phyloP scores from a whole-genome alignment of 2,888 invertebrate species.

The Unio delphinus region DNA sequence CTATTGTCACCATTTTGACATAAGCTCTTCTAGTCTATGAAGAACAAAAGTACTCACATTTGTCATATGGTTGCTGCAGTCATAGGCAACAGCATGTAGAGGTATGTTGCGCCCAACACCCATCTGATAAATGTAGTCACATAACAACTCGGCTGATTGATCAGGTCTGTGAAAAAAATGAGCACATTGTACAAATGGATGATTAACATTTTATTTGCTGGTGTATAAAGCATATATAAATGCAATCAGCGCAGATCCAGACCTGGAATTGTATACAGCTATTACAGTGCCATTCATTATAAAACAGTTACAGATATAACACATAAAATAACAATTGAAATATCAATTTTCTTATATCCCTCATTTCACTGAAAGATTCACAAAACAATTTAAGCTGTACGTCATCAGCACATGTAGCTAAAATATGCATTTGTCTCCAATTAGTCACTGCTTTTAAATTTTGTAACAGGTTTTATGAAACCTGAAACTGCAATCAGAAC shows the following conservation, averaged over 20 bases:
- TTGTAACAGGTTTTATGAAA: too few relatives aligned
- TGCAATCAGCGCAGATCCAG: too few relatives aligned
- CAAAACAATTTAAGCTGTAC: too few relatives aligned
- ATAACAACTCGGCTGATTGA: conserved; percentile 66
- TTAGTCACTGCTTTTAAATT: too few relatives aligned
- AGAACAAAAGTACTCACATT: conserved; percentile 57
- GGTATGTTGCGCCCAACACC: conserved; percentile 61
- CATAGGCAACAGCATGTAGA: conserved; percentile 70
- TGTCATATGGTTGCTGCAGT: conserved; percentile 68
- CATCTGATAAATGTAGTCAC: conserved; percentile 68
- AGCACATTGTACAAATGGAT: neutral
- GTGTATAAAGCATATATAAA: too few relatives aligned
- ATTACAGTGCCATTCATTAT: neutral
- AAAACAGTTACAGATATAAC: conserved; percentile 2
- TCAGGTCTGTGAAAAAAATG: conserved; percentile 59
- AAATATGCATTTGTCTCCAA: too few relatives aligned
- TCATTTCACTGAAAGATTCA: too few relatives aligned
- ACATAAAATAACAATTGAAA: neutral
- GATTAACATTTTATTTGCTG: neutral
- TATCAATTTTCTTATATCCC: too few relatives aligned
- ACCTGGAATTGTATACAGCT: too few relatives aligned
- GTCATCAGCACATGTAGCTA: too few relatives aligned
- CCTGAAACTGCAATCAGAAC: too few relatives aligned
- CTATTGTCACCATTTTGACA: neutral
- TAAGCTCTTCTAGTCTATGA: neutral